A percentile compares a stretch with the other conserved stretches of the same genome.
Evolutionary conservation across 2,888 invertebrate genomes (phyloP).

Genomic region (Leucoma salicis): DNA sequence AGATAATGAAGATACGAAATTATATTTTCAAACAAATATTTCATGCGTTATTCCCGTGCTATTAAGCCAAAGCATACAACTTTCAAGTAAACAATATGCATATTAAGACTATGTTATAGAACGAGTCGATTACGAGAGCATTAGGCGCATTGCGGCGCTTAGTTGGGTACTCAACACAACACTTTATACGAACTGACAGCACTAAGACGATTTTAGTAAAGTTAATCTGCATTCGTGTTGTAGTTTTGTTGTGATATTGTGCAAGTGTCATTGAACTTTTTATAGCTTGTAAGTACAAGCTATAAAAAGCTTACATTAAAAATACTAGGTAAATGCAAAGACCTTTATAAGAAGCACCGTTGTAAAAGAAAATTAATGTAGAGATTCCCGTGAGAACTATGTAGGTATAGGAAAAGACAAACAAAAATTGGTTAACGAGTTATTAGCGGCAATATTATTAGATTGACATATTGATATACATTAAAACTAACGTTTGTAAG

Average conservation of each 20-base stretch:
- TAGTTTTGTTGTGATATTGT: neutral
- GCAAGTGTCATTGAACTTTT: neutral
- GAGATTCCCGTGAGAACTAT: neutral
- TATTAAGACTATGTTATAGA: neutral
- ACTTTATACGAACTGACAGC: conserved; percentile 9
- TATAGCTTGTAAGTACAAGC: no score
- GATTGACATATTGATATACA: conserved; percentile 4
- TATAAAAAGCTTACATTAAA: no score
- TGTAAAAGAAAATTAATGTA: no score
- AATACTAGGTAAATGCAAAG: no score
- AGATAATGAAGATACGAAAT: no score
- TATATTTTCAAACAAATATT: no score
- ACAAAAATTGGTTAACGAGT: neutral
- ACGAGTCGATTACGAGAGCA: neutral
- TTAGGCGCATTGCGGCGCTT: conserved; percentile 27
- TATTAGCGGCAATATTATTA: neutral
- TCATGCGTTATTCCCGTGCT: neutral
- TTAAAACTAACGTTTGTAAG: neutral
- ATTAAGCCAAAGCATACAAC: neutral
- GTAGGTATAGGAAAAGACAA: neutral
- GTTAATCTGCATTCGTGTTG: neutral
- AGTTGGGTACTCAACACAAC: conserved; percentile 4
- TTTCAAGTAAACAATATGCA: neutral
- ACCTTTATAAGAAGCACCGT: no score
- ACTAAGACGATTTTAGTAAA: conserved; percentile 2